A percentile compares a stretch with the other conserved stretches of the same genome.
phyloP scores from a whole-genome alignment of 2,888 invertebrate genomes.

The Blastobasis adustella region DNA sequence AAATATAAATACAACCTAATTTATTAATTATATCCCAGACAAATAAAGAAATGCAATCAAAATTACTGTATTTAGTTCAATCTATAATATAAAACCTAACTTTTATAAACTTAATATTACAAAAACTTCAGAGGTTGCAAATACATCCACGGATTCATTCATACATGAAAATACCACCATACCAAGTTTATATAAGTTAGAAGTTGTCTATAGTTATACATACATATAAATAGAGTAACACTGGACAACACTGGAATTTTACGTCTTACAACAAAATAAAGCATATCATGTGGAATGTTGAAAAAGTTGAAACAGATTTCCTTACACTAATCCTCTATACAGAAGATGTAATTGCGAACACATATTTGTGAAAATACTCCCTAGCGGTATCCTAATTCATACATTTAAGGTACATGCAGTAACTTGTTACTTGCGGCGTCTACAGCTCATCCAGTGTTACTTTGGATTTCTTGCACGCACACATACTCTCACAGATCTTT shows the following conservation, averaged over 20 bases:
- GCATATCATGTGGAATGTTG: slow-evolving; percentile 4
- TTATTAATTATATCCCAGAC: slow-evolving; percentile 58
- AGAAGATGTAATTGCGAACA: too few species aligned
- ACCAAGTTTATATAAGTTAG: slow-evolving; percentile 15
- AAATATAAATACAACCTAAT: slow-evolving; percentile 67
- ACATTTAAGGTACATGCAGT: too few species aligned
- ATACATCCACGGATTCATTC: background rate
- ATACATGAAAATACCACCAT: background rate
- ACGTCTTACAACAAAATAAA: background rate
- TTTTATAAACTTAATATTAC: too few species aligned
- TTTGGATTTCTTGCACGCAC: background rate
- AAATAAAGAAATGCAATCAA: slow-evolving; percentile 63
- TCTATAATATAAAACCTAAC: slow-evolving; percentile 19
- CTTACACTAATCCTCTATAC: too few species aligned
- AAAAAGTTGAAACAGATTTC: background rate
- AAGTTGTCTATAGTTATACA: slow-evolving; percentile 11
- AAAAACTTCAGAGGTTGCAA: too few species aligned
- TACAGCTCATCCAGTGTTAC: background rate
- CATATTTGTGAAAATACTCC: too few species aligned
- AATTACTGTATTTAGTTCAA: slow-evolving; percentile 68
- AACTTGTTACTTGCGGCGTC: too few species aligned
- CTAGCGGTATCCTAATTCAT: too few species aligned
- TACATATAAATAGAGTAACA: background rate
- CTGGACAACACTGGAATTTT: background rate
- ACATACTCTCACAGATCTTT: slow-evolving; percentile 56